Conservation (phyloP, 2,888 invertebrate genomes). For the Melanotus villosus region DNA sequence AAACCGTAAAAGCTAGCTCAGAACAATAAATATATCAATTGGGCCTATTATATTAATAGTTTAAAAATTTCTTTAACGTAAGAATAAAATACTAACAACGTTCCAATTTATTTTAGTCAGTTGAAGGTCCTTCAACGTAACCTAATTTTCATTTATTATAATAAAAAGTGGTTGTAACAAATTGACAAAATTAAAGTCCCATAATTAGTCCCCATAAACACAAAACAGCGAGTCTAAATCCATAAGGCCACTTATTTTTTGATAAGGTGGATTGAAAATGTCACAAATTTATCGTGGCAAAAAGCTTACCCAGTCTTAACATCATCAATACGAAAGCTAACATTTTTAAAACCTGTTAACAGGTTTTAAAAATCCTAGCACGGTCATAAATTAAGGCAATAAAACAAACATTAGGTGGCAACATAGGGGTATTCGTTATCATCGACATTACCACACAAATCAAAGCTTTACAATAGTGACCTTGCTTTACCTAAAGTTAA, state of each 20-base stretch:
- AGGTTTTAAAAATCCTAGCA: no score
- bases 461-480: conserved; percentile 11
- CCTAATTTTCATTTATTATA: background rate
- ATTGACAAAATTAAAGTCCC: background rate
- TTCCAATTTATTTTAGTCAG: background rate
- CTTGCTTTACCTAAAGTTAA: background rate
- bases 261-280: background rate
- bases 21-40: background rate
- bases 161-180: background rate
- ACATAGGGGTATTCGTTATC: background rate
- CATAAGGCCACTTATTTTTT: conserved; percentile 33
- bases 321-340: background rate
- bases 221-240: conserved; percentile 6
- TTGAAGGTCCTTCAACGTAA: background rate
- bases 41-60: background rate
- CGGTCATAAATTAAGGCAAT: background rate
- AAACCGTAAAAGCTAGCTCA: background rate
- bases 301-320: conserved; percentile 21
- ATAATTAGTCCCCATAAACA: background rate
- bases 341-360: no score
- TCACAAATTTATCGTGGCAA: conserved; percentile 4
- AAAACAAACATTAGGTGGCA: conserved; percentile 7
- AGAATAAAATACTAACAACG: background rate
- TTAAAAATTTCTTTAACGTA: background rate
- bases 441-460: background rate